Evolutionary conservation across 2,888 invertebrate species (phyloP).

Genomic region (Ethmia dodecea): DNA sequence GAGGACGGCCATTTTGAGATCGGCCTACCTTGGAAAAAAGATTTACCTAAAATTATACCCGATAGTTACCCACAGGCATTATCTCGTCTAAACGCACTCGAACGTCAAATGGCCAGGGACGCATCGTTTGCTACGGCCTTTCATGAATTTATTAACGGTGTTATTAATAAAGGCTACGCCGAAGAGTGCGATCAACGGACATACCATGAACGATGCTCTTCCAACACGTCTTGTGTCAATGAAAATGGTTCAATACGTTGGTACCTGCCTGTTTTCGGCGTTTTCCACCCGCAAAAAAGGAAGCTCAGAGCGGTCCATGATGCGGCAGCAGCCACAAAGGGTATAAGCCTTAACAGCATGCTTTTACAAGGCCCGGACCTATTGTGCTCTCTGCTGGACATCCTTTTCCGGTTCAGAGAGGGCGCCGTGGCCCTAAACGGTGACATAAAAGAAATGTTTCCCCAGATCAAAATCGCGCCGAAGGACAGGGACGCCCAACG

Average conservation of each 20-base stretch:
- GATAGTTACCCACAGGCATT: background rate
- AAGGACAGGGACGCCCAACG: conserved; percentile 26
- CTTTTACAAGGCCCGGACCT: conserved; percentile 28
- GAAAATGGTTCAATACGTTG: background rate
- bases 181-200: background rate
- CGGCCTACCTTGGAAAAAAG: background rate
- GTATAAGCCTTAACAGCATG: conserved; percentile 24
- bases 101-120: background rate
- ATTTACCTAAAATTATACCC: background rate
- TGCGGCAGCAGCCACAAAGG: conserved; percentile 24
- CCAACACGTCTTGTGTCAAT: background rate
- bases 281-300: conserved; percentile 10
- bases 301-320: conserved; percentile 29
- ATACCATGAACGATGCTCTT: background rate
- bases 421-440: conserved; percentile 24
- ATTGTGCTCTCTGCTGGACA: conserved; percentile 21
- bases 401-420: conserved; percentile 22
- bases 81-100: background rate
- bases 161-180: background rate
- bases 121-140: background rate
- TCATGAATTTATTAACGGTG: background rate
- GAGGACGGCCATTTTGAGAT: background rate
- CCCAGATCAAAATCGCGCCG: conserved; percentile 24
- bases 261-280: conserved; percentile 5
- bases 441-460: conserved; percentile 37